phyloP scores from a whole-genome alignment of 2,113 vertebrate species.

The Chelonoidis abingdonii region DNA sequence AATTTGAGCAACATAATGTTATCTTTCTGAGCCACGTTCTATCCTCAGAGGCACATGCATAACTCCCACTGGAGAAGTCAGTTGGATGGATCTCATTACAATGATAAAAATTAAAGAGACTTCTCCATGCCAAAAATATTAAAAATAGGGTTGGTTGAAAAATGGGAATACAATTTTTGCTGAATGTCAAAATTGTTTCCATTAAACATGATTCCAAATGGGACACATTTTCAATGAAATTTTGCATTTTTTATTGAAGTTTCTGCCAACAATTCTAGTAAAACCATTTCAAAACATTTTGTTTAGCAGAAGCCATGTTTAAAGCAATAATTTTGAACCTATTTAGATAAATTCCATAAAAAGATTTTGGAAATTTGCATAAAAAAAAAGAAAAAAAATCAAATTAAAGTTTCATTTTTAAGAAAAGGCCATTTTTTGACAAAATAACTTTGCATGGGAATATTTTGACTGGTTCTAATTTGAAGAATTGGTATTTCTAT shows the following conservation, averaged over 20 bases:
- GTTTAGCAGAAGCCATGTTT: not conserved
- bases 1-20: not conserved
- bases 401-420: not conserved
- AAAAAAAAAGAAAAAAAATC: not conserved
- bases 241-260: not conserved
- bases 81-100: not conserved
- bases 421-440: not conserved
- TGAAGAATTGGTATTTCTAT: not conserved
- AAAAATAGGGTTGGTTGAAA: not conserved
- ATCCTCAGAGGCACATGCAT: not conserved
- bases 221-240: not conserved
- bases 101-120: not conserved
- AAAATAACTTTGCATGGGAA: not conserved
- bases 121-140: not conserved
- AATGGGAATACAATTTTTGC: not conserved
- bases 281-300: not conserved
- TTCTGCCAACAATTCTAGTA: not conserved
- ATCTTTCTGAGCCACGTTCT: too few species aligned
- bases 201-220: not conserved
- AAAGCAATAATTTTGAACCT: not conserved
- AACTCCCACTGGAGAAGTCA: not conserved
- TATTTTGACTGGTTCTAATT: not conserved
- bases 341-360: not conserved
- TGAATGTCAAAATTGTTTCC: not conserved
- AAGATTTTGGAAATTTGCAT: not conserved